phyloP scores from a whole-genome alignment of 2,888 invertebrate genomes.

The Dendrolimus houi region DNA sequence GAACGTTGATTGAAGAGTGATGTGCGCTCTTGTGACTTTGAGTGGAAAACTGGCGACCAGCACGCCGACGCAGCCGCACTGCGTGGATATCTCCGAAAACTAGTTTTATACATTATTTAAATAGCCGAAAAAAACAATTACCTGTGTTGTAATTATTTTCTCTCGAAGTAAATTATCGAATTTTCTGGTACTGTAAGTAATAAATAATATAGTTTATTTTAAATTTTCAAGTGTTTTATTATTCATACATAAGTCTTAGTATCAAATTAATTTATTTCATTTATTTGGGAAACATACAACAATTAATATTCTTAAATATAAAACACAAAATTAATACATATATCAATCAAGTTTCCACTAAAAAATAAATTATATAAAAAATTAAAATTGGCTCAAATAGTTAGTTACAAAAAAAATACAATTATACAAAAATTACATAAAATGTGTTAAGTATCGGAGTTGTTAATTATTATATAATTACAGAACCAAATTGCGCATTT shows the following conservation, averaged over 20 bases:
- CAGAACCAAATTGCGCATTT: too few relatives aligned
- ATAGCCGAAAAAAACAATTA: conserved; percentile 61
- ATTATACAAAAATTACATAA: too few relatives aligned
- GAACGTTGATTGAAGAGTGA: conserved; percentile 24
- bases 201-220: conserved; percentile 59
- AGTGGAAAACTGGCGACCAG: conserved; percentile 32
- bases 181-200: conserved; percentile 70
- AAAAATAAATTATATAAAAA: too few relatives aligned
- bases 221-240: conserved; percentile 26
- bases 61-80: conserved; percentile 24
- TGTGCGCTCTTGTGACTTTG: conserved; percentile 23
- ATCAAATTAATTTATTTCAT: too few relatives aligned
- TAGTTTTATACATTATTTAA: conserved; percentile 72
- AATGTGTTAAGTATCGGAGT: too few relatives aligned
- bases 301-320: too few relatives aligned
- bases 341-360: too few relatives aligned
- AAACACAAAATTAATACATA: too few relatives aligned
- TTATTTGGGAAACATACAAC: too few relatives aligned
- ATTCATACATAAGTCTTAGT: conserved; percentile 1
- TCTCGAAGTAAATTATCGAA: conserved; percentile 71
- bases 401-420: too few relatives aligned
- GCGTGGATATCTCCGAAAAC: conserved; percentile 42
- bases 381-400: too few relatives aligned
- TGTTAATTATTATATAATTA: too few relatives aligned
- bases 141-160: conserved; percentile 66